Percentiles rank a stretch among this genome's conserved stretches.
Conservation (phyloP, 92 coral and sea anemone genomes). For the Epizoanthus ramosus region DNA sequence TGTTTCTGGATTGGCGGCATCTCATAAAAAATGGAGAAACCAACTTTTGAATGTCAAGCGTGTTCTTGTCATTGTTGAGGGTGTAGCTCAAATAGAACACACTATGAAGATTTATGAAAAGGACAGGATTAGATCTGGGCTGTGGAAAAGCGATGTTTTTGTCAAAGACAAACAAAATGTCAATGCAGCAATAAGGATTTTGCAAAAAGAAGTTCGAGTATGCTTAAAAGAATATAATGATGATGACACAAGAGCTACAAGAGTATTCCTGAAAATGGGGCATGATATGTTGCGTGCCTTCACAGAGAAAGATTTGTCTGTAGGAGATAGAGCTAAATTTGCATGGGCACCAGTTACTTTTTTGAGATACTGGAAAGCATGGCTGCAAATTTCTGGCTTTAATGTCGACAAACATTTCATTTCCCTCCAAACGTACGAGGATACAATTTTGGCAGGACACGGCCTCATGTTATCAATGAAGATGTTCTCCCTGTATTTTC, state of each 20-base stretch:
- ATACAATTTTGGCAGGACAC: conserved; percentile 41
- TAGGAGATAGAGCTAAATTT: conserved; percentile 19
- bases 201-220: conserved; percentile 16
- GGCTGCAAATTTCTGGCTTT: conserved; percentile 38
- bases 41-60: conserved; percentile 52
- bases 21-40: conserved; percentile 55
- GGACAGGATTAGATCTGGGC: conserved; percentile 22
- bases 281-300: conserved; percentile 37
- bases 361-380: conserved; percentile 47
- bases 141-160: conserved; percentile 54
- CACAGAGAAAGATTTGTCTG: conserved; percentile 33
- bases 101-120: conserved; percentile 9
- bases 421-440: conserved; percentile 51
- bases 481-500: conserved; percentile 39
- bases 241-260: background rate
- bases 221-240: conserved; percentile 28
- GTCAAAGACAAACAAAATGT: conserved; percentile 60
- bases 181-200: conserved; percentile 50
- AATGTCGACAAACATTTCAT: conserved; percentile 42
- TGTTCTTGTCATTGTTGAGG: conserved; percentile 38
- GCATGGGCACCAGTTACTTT: conserved; percentile 56
- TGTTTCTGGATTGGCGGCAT: conserved; percentile 62
- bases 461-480: conserved; percentile 45
- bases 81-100: conserved; percentile 32
- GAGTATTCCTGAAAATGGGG: conserved; percentile 55